phyloP scores from a whole-genome alignment of 2,113 vertebrate species.

The Crotophaga sulcirostris region DNA sequence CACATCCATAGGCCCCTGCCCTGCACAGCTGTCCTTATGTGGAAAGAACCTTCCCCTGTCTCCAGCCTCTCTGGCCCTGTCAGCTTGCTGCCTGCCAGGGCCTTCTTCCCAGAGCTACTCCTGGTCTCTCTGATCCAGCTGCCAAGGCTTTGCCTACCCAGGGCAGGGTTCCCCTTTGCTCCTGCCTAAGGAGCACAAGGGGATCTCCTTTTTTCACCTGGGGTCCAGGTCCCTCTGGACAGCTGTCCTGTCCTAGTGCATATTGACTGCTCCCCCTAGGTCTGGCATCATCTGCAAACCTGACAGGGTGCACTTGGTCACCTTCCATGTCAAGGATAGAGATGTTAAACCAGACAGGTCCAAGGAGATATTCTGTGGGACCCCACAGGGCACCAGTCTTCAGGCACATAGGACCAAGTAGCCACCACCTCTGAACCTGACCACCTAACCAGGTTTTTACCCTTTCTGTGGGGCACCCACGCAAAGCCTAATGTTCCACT shows the following conservation, averaged over 20 bases:
- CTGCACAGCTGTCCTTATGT: rapidly evolving
- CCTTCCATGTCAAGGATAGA: rapidly evolving
- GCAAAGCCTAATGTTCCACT: too few species aligned
- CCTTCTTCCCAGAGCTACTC: neutral
- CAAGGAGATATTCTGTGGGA: neutral
- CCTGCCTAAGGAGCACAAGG: neutral
- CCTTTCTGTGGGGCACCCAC: neutral
- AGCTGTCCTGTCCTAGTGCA: neutral
- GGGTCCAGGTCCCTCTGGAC: too few species aligned
- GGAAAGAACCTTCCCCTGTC: neutral
- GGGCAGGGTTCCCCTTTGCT: neutral
- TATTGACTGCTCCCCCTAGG: neutral
- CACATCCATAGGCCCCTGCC: neutral
- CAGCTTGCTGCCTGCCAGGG: neutral
- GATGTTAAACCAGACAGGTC: neutral
- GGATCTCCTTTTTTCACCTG: neutral
- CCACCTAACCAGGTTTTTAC: neutral
- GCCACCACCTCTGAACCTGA: too few species aligned
- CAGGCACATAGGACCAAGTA: too few species aligned
- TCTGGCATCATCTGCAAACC: neutral
- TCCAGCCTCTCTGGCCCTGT: neutral
- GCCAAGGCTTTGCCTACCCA: neutral
- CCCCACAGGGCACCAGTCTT: too few species aligned
- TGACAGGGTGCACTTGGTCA: neutral
- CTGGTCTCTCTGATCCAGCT: neutral